A percentile compares a stretch with the other conserved stretches of the same genome.
phyloP scores from a whole-genome alignment of 2,797 vertebrate genomes.

The Cryptoprocta ferox region DNA sequence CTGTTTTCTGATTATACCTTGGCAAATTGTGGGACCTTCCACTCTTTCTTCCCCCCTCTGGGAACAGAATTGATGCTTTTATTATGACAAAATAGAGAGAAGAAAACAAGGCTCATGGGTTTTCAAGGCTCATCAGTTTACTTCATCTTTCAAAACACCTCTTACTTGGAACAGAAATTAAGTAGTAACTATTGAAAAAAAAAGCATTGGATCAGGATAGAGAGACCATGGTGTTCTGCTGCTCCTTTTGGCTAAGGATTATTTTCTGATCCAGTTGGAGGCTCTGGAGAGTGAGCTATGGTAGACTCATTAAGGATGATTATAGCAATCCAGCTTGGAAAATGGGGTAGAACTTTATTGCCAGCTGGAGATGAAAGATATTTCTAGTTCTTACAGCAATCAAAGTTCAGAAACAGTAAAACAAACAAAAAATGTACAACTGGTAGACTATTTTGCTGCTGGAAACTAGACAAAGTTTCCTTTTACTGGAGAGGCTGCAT shows the following conservation, averaged over 20 bases:
- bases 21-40: background rate
- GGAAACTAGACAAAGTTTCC: constrained; percentile 72
- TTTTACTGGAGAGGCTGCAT: constrained; percentile 33
- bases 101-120: constrained; percentile 13
- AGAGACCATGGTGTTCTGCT: constrained; percentile 17
- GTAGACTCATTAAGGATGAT: constrained; percentile 77
- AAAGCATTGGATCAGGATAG: background rate
- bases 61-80: background rate
- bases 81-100: background rate
- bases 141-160: constrained; percentile 60
- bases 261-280: constrained; percentile 55
- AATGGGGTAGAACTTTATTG: constrained; percentile 11
- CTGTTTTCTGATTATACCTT: background rate
- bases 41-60: background rate
- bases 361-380: constrained; percentile 75
- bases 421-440: constrained; percentile 68
- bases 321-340: constrained; percentile 70
- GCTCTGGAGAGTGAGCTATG: constrained; percentile 48
- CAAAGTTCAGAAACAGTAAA: constrained; percentile 79
- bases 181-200: background rate
- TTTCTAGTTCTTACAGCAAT: constrained; percentile 71
- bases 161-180: constrained; percentile 46
- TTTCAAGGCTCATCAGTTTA: constrained; percentile 42
- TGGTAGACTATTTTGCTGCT: constrained; percentile 67
- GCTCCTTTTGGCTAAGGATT: background rate